Evolutionary conservation across 2,113 vertebrate species (phyloP).

Genomic region (Vimba vimba): DNA sequence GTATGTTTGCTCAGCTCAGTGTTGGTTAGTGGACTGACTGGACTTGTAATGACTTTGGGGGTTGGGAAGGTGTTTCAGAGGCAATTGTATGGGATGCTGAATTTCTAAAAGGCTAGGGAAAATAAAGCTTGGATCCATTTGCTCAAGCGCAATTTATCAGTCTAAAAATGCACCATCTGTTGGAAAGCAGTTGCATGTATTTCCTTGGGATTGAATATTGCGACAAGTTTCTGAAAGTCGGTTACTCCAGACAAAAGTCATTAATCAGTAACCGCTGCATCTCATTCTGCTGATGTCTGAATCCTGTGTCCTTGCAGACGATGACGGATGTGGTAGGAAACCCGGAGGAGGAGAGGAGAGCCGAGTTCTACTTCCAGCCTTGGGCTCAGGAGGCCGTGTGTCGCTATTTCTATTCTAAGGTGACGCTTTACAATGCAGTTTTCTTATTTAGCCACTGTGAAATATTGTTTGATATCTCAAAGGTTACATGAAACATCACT

Average conservation of each 20-base stretch:
- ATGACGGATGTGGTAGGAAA: constrained; percentile 99
- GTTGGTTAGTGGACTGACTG: constrained; percentile 46
- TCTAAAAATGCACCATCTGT: not conserved
- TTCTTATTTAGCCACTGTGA: not conserved
- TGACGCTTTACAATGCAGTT: constrained; percentile 55
- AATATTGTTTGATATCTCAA: not conserved
- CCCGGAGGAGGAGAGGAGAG: constrained; percentile 95
- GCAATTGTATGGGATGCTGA: not conserved
- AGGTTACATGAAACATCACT: not conserved
- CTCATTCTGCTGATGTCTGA: not conserved
- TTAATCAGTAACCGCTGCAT: not conserved
- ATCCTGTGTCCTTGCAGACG: constrained; percentile 74
- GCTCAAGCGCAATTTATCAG: not conserved
- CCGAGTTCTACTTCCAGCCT: constrained; percentile 98
- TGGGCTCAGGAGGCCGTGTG: constrained; percentile 99
- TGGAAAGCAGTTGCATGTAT: not conserved
- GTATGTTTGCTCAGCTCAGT: constrained; percentile 49
- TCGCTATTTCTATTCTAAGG: constrained; percentile 99
- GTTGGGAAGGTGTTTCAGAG: not conserved
- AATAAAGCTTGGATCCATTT: not conserved
- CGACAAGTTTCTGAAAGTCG: not conserved
- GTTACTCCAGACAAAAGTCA: not conserved
- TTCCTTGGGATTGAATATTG: not conserved
- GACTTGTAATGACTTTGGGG: constrained; percentile 46
- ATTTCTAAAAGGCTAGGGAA: not conserved